Evolutionary conservation across 2,113 vertebrate species (phyloP), one percentile per base, ranked within the genome.

Genomic region (Scomber scombrus): DNA sequence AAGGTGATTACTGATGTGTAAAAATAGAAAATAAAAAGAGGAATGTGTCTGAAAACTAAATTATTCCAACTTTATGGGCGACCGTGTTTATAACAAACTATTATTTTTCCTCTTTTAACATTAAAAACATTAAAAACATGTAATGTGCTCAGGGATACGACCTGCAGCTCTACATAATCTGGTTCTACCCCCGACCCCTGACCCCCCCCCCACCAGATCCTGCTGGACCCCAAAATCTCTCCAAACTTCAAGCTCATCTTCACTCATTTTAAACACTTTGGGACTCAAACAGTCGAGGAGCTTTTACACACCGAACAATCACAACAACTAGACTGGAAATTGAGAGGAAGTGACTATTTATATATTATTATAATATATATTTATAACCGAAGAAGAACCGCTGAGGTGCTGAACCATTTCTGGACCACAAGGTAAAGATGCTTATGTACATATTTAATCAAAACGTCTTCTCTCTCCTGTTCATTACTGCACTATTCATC

Each of bases 131-230:
- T 26, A 26, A 26, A 26, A 6, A 34, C 31, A 16, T 7, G 11
- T 15, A 11, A 46, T 15, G 23, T 68, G 26, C 50, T 54, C 3
- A 10, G 29, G 15, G 16, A n/a, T 12, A 4, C 1, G 0, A 43
- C n/a, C 40, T 71, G 68, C 49, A 80, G 55, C 19, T 89, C 88
- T 86, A 81, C 7, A 18, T 54, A 12, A 16, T 81, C 70, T 84
- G 52, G 65, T 13, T 89, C 84, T 87, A 79, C 0, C 5, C 13
- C 16, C 0, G 2, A 0, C n/a, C 4, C 55, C n/a, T n/a, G n/a
- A n/a, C n/a, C 14, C 71, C 55, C 3, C 63, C 21, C 0, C 47
- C 14, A 14, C 1, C 31, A 51, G 2, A 77, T 84, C 80, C 84
- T 72, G 74, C 84, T 72, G 74, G 50, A 74, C 46, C 51, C 52